These are phyloP conservation scores for Cynopterus sphinx DNA, from an alignment of 2,797 vertebrate genomes.

Conservation along the genomic window DNA sequence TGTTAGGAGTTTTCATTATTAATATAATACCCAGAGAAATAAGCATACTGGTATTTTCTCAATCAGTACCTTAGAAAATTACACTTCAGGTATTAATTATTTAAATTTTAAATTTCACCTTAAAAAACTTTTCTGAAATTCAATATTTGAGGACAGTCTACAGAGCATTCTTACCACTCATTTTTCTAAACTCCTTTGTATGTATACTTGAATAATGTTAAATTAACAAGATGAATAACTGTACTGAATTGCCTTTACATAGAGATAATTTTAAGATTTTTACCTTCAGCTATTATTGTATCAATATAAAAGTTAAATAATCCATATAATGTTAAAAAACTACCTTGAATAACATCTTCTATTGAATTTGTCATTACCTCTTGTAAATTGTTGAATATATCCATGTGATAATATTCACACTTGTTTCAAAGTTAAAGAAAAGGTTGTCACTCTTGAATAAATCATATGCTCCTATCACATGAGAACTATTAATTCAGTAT, in stretches of 20 bases:
- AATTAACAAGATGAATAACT: constrained; percentile 3
- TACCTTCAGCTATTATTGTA: neutral
- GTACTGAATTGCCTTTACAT: constrained; percentile 8
- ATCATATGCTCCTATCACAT: neutral
- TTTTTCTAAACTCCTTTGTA: constrained; percentile 34
- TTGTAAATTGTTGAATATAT: constrained; percentile 40
- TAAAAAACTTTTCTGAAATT: constrained; percentile 2
- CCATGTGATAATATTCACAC: neutral
- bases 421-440: constrained; percentile 30
- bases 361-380: neutral
- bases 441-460: neutral
- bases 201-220: neutral
- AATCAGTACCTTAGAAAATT: constrained; percentile 31
- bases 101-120: neutral
- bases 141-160: constrained; percentile 14
- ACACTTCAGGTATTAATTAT: neutral
- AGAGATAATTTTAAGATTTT: neutral
- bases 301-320: constrained; percentile 35
- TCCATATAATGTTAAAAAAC: constrained; percentile 24
- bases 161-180: neutral
- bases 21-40: neutral
- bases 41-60: neutral
- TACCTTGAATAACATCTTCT: neutral
- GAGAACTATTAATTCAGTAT: neutral
- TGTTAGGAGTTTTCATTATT: neutral